phyloP scores from a whole-genome alignment of 1,140 invertebrate genomes.

The Rhyzopertha dominica region DNA sequence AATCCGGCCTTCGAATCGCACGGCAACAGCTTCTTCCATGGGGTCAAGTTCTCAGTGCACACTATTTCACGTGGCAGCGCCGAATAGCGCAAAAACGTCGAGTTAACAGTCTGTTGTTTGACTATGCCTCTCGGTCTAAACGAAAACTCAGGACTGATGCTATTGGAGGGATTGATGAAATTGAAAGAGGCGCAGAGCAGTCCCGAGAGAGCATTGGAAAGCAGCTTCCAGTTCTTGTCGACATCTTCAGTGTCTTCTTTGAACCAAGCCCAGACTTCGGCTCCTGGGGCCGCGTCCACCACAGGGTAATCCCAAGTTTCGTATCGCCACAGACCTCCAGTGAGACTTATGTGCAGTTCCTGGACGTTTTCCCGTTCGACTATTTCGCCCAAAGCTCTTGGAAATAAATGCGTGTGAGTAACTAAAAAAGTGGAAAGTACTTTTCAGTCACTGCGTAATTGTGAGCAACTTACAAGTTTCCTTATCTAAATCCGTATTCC shows the following conservation, averaged over 20 bases:
- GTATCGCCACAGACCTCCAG: constrained; percentile 90
- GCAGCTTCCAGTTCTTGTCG: constrained; percentile 78
- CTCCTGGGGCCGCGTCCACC: constrained; percentile 82
- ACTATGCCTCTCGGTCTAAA: constrained; percentile 72
- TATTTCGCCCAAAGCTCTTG: constrained; percentile 86
- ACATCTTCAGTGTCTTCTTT: constrained; percentile 53
- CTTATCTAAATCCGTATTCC: constrained; percentile 53
- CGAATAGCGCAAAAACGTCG: constrained; percentile 67
- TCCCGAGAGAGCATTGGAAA: constrained; percentile 87
- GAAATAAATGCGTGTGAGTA: constrained; percentile 82
- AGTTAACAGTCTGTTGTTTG: constrained; percentile 47
- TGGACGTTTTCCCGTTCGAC: constrained; percentile 76
- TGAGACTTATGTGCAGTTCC: constrained; percentile 87
- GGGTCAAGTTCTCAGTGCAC: constrained; percentile 97
- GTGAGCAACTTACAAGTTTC: constrained; percentile 55
- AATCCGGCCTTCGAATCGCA: constrained; percentile 85
- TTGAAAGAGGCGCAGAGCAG: constrained; percentile 94
- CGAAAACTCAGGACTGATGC: constrained; percentile 75
- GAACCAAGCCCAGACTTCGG: constrained; percentile 93
- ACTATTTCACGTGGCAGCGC: constrained; percentile 91
- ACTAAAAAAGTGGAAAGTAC: constrained; percentile 61
- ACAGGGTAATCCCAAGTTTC: constrained; percentile 90
- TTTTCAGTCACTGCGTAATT: not conserved
- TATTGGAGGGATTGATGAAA: constrained; percentile 88
- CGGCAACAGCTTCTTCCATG: constrained; percentile 94